These are phyloP conservation scores for Cataglyphis hispanica DNA, from an alignment of 1,140 invertebrate genomes.

Conservation along the genomic window DNA sequence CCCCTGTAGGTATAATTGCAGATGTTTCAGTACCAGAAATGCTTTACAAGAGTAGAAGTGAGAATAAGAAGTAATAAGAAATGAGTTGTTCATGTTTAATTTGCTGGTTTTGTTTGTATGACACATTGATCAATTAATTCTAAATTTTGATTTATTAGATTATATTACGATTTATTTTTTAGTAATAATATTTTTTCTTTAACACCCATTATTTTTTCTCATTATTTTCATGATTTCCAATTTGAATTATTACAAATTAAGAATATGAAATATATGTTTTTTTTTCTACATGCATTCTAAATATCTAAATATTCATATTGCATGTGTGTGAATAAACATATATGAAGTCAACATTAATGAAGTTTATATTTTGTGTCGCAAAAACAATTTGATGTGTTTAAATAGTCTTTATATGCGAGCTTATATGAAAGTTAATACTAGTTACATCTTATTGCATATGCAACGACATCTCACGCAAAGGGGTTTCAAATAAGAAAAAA, in stretches of 20 bases:
- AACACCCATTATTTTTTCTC: not conserved
- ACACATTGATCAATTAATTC: not conserved
- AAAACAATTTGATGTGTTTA: constrained; percentile 32
- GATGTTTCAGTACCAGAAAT: constrained; percentile 19
- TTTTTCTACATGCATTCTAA: not conserved
- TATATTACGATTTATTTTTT: not conserved
- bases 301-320: constrained; percentile 11
- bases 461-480: not conserved
- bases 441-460: not conserved
- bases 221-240: not conserved
- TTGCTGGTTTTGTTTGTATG: not conserved
- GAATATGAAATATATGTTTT: not conserved
- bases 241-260: not conserved
- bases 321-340: not conserved
- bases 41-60: not conserved
- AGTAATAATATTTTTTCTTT: not conserved
- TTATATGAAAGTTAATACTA: not conserved
- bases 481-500: not conserved
- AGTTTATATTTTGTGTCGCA: not conserved
- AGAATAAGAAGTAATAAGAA: not conserved
- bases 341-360: no score
- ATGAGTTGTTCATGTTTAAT: not conserved
- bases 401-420: not conserved
- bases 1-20: constrained; percentile 16
- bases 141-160: not conserved